Evolutionary conservation across 2,888 invertebrate species (phyloP).

Genomic region (Tachina grossa): DNA sequence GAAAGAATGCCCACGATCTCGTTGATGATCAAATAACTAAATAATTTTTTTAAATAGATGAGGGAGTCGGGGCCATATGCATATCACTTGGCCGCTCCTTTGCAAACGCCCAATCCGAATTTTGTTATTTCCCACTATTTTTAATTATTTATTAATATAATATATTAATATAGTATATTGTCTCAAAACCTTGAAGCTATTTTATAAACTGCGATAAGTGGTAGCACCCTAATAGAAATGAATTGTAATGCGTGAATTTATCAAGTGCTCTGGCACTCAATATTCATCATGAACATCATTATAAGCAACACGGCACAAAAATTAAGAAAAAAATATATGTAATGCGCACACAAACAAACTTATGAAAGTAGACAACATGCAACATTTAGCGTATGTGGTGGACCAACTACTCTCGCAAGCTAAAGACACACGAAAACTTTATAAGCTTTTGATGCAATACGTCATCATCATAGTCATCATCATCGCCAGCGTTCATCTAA

Average conservation of each 20-base stretch:
- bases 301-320: conserved; percentile 54
- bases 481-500: neutral
- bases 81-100: no score
- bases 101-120: no score
- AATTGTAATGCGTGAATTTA: conserved; percentile 73
- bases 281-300: conserved; percentile 66
- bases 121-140: no score
- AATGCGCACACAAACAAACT: neutral
- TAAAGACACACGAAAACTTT: conserved; percentile 24
- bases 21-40: no score
- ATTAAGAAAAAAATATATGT: conserved; percentile 17
- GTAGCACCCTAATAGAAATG: conserved; percentile 60
- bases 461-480: neutral
- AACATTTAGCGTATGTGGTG: conserved; percentile 56
- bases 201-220: neutral
- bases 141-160: no score
- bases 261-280: conserved; percentile 69
- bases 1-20: no score
- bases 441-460: conserved; percentile 59
- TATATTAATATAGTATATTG: no score
- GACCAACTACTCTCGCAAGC: conserved; percentile 44
- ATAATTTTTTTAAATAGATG: no score
- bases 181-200: neutral
- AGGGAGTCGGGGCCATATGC: no score
- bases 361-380: conserved; percentile 19